Conservation (phyloP, 2,888 invertebrate species). For the Trachelus stipa region DNA sequence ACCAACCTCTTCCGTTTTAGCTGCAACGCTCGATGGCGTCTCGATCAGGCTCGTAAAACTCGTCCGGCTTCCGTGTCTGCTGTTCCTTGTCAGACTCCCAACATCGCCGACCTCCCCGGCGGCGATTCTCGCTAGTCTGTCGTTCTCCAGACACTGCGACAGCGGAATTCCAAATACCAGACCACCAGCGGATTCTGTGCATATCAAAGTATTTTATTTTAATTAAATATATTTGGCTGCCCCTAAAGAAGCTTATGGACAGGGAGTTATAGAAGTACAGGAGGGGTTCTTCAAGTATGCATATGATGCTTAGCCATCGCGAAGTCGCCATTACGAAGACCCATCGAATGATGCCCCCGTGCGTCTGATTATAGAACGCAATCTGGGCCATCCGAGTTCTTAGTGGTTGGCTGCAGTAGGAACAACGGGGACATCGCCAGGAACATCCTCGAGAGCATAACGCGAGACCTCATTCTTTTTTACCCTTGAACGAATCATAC, state of each 20-base stretch:
- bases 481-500: no score
- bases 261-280: no score
- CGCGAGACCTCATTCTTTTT: no score
- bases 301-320: no score
- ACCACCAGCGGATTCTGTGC: slow-evolving; percentile 65
- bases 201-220: background rate
- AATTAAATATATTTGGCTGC: no score
- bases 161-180: slow-evolving; percentile 89
- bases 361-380: slow-evolving; percentile 55
- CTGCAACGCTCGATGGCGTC: slow-evolving; percentile 57
- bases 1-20: slow-evolving; percentile 72
- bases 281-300: no score
- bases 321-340: slow-evolving; percentile 12
- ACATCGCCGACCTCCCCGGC: slow-evolving; percentile 56
- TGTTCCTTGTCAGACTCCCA: slow-evolving; percentile 63
- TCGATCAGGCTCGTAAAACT: slow-evolving; percentile 81
- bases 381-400: slow-evolving; percentile 51
- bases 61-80: slow-evolving; percentile 75
- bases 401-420: no score
- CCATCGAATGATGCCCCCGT: slow-evolving; percentile 42
- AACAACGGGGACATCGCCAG: no score
- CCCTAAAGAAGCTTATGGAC: no score
- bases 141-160: slow-evolving; percentile 86
- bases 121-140: slow-evolving; percentile 70
- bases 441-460: no score